These are phyloP conservation scores for Colistium nudipinnis DNA, from an alignment of 2,113 vertebrate species.

Conservation along the genomic window DNA sequence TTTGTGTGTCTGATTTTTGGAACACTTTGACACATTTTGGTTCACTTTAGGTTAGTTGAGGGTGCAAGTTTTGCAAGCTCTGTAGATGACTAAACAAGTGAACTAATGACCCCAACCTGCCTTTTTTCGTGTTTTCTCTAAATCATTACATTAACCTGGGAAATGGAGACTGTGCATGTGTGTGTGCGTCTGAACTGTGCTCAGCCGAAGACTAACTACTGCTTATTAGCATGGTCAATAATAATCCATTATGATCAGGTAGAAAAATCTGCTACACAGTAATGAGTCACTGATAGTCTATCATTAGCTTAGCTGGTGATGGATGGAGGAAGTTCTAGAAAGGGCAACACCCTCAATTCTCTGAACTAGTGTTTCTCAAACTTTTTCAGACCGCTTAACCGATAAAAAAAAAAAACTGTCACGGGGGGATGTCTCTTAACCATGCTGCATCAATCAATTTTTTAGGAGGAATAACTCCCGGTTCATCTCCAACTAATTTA, in stretches of 20 bases:
- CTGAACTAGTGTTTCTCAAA: no score
- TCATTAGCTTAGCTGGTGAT: no score
- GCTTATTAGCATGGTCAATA: conserved; percentile 25
- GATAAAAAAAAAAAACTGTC: no score
- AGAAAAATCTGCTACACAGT: conserved; percentile 2
- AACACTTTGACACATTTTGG: neutral
- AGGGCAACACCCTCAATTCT: conserved; percentile 27
- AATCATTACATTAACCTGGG: neutral
- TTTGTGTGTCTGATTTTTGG: neutral
- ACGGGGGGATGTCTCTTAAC: no score
- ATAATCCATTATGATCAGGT: conserved; percentile 25
- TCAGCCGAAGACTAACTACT: conserved; percentile 28
- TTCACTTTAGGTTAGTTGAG: neutral
- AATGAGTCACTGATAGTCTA: conserved; percentile 8
- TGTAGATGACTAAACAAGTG: no score
- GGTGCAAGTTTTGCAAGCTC: neutral
- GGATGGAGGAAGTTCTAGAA: conserved; percentile 23
- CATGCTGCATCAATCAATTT: no score
- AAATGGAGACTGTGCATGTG: conserved; percentile 9
- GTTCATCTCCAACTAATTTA: no score
- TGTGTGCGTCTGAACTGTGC: neutral
- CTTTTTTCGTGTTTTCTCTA: neutral
- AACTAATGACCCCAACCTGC: no score
- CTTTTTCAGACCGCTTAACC: no score
- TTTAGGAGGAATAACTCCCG: no score